Evolutionary conservation across 2,113 vertebrate species (phyloP).

Genomic region (Cynoglossus semilaevis): DNA sequence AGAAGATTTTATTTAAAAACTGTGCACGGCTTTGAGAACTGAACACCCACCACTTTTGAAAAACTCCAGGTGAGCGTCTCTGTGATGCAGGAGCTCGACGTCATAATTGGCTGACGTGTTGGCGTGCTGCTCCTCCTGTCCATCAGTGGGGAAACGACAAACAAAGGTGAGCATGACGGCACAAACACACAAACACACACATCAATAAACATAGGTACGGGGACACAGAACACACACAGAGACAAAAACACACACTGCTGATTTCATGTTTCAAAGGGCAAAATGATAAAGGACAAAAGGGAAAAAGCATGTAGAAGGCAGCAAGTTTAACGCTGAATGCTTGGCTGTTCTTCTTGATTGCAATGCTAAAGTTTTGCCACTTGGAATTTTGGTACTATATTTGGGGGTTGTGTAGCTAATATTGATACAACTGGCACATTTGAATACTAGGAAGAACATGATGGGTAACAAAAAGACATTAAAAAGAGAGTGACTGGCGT

Average conservation of each 20-base stretch:
- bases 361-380: not conserved
- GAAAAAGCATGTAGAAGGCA: too few relatives aligned
- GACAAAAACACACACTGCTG: constrained; percentile 57
- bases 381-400: not conserved
- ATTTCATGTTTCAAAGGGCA: constrained; percentile 66
- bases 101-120: constrained; percentile 99
- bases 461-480: constrained; percentile 64
- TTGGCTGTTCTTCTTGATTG: not conserved
- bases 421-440: not conserved
- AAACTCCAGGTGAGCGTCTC: constrained; percentile 94
- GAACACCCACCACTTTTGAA: constrained; percentile 87
- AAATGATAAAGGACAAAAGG: constrained; percentile 29
- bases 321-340: constrained; percentile 12
- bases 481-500: constrained; percentile 26
- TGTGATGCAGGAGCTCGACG: constrained; percentile 96
- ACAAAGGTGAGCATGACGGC: constrained; percentile 19
- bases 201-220: not conserved
- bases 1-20: too few relatives aligned
- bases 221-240: not conserved
- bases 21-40: too few relatives aligned
- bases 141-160: constrained; percentile 52
- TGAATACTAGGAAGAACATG: constrained; percentile 65
- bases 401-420: too few relatives aligned
- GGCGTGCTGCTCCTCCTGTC: constrained; percentile 97
- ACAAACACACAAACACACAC: not conserved